Percentiles rank a stretch among this genome's conserved stretches.
These are phyloP conservation scores for Tenthredo notha DNA, from an alignment of 2,888 invertebrate genomes.

Conservation along the genomic window DNA sequence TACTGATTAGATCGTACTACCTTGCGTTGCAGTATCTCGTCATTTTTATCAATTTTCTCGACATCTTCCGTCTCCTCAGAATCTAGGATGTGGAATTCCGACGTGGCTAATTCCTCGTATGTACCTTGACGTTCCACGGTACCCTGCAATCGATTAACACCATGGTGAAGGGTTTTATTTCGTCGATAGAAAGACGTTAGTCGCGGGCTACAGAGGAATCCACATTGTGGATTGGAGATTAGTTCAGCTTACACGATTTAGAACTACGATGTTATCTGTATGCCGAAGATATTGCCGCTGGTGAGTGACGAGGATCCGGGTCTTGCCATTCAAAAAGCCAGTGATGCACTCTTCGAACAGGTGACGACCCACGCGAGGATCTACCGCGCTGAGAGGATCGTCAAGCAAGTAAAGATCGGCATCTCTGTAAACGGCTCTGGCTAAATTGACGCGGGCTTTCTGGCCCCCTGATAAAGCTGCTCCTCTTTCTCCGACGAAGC, in stretches of 20 bases:
- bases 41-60: background rate
- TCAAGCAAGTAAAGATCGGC: constrained; percentile 87
- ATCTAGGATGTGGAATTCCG: constrained; percentile 68
- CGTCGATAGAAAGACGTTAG: background rate
- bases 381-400: constrained; percentile 89
- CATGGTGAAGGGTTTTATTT: too few relatives aligned
- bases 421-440: constrained; percentile 80
- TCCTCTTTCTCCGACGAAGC: constrained; percentile 87
- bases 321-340: constrained; percentile 83
- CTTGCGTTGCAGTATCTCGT: background rate
- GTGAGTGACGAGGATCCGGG: constrained; percentile 88
- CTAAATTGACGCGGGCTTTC: constrained; percentile 86
- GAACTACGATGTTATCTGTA: constrained; percentile 70
- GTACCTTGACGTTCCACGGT: constrained; percentile 72
- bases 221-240: too few relatives aligned
- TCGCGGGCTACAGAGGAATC: background rate
- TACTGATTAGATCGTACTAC: background rate
- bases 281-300: constrained; percentile 85
- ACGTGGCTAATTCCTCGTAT: constrained; percentile 70
- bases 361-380: constrained; percentile 87
- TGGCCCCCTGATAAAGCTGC: constrained; percentile 87
- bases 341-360: constrained; percentile 87
- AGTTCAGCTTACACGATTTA: constrained; percentile 70
- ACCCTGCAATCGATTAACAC: constrained; percentile 62
- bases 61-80: constrained; percentile 57